phyloP scores from a whole-genome alignment of 1,140 invertebrate species.

The Nomia melanderi region DNA sequence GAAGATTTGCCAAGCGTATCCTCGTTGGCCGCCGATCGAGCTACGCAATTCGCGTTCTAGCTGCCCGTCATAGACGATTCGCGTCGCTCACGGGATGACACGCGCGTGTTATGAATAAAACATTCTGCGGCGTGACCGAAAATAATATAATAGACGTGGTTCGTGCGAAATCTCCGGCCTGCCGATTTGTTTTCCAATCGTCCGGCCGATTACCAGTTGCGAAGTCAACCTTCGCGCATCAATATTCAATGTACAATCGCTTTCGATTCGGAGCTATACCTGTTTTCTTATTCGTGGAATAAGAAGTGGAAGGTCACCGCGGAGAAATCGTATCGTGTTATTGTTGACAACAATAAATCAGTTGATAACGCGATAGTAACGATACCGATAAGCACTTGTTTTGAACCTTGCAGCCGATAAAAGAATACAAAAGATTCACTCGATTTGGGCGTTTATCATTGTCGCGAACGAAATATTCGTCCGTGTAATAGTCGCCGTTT shows the following conservation, averaged over 20 bases:
- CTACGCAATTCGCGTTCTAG: neutral
- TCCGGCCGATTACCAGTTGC: too few relatives aligned
- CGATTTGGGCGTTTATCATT: too few relatives aligned
- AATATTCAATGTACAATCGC: too few relatives aligned
- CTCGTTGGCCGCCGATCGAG: too few relatives aligned
- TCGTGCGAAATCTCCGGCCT: slow-evolving; percentile 13
- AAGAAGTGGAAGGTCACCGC: too few relatives aligned
- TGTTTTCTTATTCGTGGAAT: too few relatives aligned
- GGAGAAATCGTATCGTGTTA: neutral
- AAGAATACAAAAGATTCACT: too few relatives aligned
- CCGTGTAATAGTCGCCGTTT: too few relatives aligned
- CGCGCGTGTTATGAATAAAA: slow-evolving; percentile 41
- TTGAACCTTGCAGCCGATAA: neutral
- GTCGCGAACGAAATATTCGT: too few relatives aligned
- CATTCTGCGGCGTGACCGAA: slow-evolving; percentile 10
- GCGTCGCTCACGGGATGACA: neutral
- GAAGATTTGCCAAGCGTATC: too few relatives aligned
- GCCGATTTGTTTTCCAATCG: slow-evolving; percentile 22
- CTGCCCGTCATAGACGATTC: neutral
- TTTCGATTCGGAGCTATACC: too few relatives aligned
- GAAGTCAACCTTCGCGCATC: too few relatives aligned
- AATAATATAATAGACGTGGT: slow-evolving; percentile 11
- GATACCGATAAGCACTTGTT: neutral
- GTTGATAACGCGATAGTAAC: neutral
- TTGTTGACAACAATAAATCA: slow-evolving; percentile 6